Base-by-base conservation (phyloP, 2,888 invertebrate species). In the Corbicula japonica region DNA sequence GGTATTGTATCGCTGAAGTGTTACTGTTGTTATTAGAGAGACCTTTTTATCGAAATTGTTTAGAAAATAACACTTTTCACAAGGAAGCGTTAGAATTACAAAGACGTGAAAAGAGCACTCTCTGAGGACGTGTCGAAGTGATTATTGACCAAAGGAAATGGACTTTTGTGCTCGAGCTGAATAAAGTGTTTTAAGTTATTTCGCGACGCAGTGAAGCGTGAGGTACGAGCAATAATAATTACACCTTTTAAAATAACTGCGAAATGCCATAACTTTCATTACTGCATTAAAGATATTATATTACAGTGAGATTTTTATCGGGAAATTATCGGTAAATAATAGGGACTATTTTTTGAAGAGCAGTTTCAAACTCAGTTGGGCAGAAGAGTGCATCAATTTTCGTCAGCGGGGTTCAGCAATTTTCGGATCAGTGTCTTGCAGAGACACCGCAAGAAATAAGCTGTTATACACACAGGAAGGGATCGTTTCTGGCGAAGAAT, bases 241-340 rank as follows among this genome's bases (percentile, higher is more conserved):
- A 60, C 60, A 58, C 56, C 21, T 58, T 32, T 35, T 38, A 48
- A 73, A 65, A 63, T 65, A 73, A 65, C 65, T 58, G 73, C 35
- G 63, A 65, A 65, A 65, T 73, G 58, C 58, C 65, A 58, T 65
- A 58, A 73, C 35, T 38, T 38, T 71, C 52, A 62, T 38, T 52
- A 44, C 23, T 23, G 23, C 21, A 23, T 52, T 28, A 44, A 30
- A 30, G 48, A 46, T 46, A 50, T 72, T 30, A 34, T 30, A 52
- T 72, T 72, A 32, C 65, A 35, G 26, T 26, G 10, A 54, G 66
- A 74, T 74, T 48, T n/a, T 46, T 60, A 74, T 66, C 66, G 38
- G 46, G 38, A 56, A 66, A 50, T 50, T 60, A 74, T 58, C 48
- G 50, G 65, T 44, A 58, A 74, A 48, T 38, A 60, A 50, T 66